These are phyloP conservation scores for Phania funesta DNA, from an alignment of 2,888 invertebrate genomes.

Conservation along the genomic window DNA sequence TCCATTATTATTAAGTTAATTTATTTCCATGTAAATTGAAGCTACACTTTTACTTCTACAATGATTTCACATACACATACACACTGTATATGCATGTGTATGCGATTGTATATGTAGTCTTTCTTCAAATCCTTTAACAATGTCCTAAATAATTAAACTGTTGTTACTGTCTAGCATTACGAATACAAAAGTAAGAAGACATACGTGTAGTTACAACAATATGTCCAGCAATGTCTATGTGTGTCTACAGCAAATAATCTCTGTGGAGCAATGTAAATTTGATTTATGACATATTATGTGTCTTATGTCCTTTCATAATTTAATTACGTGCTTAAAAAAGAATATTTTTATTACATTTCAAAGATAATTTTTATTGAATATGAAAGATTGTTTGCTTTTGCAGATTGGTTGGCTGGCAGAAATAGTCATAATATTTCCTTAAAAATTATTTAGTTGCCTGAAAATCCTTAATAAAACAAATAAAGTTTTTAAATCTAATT, in stretches of 20 bases:
- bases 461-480: background rate
- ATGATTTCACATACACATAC: background rate
- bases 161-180: constrained; percentile 40
- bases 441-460: background rate
- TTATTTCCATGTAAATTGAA: background rate
- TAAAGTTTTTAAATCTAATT: background rate
- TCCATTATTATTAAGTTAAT: background rate
- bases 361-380: constrained; percentile 31
- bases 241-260: constrained; percentile 60
- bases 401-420: background rate
- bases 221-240: constrained; percentile 42
- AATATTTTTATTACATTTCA: constrained; percentile 2
- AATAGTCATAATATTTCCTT: background rate
- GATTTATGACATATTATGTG: constrained; percentile 79
- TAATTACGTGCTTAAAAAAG: constrained; percentile 73
- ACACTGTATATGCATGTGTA: no score
- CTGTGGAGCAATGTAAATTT: constrained; percentile 75
- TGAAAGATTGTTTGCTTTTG: background rate
- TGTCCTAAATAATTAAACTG: constrained; percentile 43
- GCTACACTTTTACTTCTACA: background rate
- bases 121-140: constrained; percentile 6
- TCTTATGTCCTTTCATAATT: constrained; percentile 79
- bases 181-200: background rate
- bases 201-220: background rate
- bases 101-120: background rate